Evolutionary conservation across 2,113 vertebrate genomes (phyloP).

Genomic region (Ranitomeya variabilis): DNA sequence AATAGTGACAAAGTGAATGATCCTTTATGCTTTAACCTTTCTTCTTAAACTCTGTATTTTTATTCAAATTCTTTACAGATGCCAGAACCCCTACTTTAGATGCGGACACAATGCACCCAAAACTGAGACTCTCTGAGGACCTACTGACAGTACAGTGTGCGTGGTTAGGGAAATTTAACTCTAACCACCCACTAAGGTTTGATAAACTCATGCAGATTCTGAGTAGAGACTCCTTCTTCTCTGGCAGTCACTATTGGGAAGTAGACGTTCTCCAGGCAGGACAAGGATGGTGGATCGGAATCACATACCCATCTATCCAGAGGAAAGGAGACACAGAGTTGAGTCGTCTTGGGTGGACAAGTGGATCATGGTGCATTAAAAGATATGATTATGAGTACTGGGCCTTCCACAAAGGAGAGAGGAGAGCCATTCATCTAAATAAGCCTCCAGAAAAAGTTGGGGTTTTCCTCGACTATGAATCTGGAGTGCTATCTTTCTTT

Average conservation of each 20-base stretch:
- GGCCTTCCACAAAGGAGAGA: conserved; percentile 76
- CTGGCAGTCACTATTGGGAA: conserved; percentile 78
- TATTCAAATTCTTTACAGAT: conserved; percentile 62
- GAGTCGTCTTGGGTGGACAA: conserved; percentile 71
- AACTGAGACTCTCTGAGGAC: conserved; percentile 68
- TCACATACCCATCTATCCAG: conserved; percentile 69
- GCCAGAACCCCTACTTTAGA: conserved; percentile 73
- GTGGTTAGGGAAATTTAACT: conserved; percentile 64
- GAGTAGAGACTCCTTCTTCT: conserved; percentile 69
- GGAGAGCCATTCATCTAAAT: conserved; percentile 63
- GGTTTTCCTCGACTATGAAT: conserved; percentile 75
- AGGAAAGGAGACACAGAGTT: conserved; percentile 68
- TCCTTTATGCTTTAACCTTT: not conserved
- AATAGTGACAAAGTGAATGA: no score
- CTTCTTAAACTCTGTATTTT: not conserved
- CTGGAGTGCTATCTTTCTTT: conserved; percentile 74
- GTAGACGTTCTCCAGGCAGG: conserved; percentile 70
- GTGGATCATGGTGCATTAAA: conserved; percentile 75
- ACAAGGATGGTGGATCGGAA: conserved; percentile 73
- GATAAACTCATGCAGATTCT: conserved; percentile 73
- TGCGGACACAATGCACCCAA: conserved; percentile 67
- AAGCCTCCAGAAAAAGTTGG: conserved; percentile 68
- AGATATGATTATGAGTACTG: conserved; percentile 74
- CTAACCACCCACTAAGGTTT: conserved; percentile 63
- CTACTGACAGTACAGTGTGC: conserved; percentile 63